A percentile compares a stretch with the other conserved stretches of the same genome.
Conservation (phyloP, 1,140 invertebrate species). For the Calephelis virginiensis region DNA sequence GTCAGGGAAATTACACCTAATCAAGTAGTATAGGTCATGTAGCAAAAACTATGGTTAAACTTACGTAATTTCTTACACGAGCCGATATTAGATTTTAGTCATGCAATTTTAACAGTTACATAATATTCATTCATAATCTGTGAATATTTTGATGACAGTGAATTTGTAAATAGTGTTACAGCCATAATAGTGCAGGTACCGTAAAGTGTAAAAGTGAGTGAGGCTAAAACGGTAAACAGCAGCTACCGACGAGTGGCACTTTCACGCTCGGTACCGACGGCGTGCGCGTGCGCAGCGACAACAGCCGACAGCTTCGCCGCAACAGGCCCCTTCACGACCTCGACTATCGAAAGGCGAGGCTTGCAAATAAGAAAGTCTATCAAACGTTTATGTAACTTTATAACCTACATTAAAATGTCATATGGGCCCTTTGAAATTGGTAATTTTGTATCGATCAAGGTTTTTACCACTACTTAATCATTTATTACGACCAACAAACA, state of each 20-base stretch:
- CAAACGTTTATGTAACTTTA: conserved; percentile 6
- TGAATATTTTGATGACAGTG: neutral
- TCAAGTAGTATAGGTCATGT: neutral
- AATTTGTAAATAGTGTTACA: conserved; percentile 3
- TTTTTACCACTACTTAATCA: too few relatives aligned
- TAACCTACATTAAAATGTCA: neutral
- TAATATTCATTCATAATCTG: too few relatives aligned
- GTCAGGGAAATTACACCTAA: conserved; percentile 18
- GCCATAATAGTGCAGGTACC: conserved; percentile 21
- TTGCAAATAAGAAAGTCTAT: conserved; percentile 18
- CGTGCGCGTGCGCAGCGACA: conserved; percentile 16
- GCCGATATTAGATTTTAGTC: too few relatives aligned
- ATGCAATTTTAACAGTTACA: too few relatives aligned
- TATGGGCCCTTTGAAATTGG: neutral
- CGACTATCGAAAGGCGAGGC: conserved; percentile 40
- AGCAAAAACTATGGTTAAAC: neutral
- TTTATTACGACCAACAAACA: too few relatives aligned
- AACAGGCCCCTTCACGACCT: conserved; percentile 39
- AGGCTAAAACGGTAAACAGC: conserved; percentile 48
- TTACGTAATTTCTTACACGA: neutral
- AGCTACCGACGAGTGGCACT: conserved; percentile 45
- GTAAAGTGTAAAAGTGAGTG: conserved; percentile 51
- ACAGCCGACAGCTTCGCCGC: conserved; percentile 23
- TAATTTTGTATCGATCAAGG: too few relatives aligned
- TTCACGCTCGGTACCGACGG: conserved; percentile 53